Evolutionary conservation across 1,140 invertebrate genomes (phyloP), one percentile per base, ranked within the genome.

Genomic region (Drosophila bipectinata): DNA sequence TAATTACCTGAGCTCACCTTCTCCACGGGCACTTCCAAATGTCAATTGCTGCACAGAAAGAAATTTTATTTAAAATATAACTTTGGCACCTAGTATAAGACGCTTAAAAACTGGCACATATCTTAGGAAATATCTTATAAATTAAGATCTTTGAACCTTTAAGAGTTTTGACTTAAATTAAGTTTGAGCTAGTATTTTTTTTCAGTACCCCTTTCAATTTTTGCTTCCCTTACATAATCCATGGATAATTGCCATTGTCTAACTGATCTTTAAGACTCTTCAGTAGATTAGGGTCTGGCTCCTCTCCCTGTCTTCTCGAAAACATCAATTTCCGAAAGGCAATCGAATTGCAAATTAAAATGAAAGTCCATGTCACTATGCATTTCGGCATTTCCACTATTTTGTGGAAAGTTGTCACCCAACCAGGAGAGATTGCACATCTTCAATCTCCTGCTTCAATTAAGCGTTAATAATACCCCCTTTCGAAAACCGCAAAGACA

Each of bases 361-460:
- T 77, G 76, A 88, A 88, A 88, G 84, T 88, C 61, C 60, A 52
- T 52, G 66, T 45, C 72, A 71, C 82, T 82, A 82, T 59, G 57
- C 68, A 69, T 77, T 76, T 76, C 62, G 77, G 58, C 62, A 72
- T 79, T 79, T 78, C 53, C 64, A 71, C 58, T 44, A 12, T 24
- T 32, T 28, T 73, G 61, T 87, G 77, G 82, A 85, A 85, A 85
- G 82, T 85, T 85, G 82, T 85, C 82, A 82, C 53, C 72, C 83
- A 73, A 72, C 55, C 72, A 39, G 41, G 41, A 15, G 54, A 72
- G 54, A 57, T 72, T 53, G 62, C 39, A 32, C 39, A 74, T 63
- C 71, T 53, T 54, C 60, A 75, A 56, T 59, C 55, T 39, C 56
- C 62, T 72, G 72, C 64, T 72, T 87, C 82, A 85, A 87, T 85